Base-by-base conservation (phyloP, 2,113 vertebrate species). In the Pipra filicauda region DNA sequence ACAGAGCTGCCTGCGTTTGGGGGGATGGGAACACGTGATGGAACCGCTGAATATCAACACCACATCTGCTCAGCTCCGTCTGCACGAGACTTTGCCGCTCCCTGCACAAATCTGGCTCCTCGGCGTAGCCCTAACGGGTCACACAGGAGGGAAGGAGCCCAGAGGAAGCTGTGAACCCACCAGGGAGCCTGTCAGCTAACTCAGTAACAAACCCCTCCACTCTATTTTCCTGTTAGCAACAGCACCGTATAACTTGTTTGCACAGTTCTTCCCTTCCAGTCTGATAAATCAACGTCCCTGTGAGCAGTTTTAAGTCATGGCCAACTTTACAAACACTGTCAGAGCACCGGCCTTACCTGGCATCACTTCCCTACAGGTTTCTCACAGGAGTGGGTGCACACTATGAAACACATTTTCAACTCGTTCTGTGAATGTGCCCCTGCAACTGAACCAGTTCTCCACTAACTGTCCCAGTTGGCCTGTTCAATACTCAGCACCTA, bases 381-480 rank as follows among this genome's bases (percentile, higher is more conserved):
- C 64, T 71, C 43, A 66, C 18, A 58, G 18, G 46, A 35, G 30
- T 7, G 64, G 22, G 26, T 41, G 46, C 33, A 44, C 15, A 3
- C 58, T 37, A 3, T 31, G 58, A 73, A 86, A 58, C 58, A 12
- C 39, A n/a, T 74, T 86, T 89, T 62, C 51, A 70, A 62, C 69
- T 49, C 20, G n/a, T 28, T 48, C 55, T 33, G 39, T 0, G 0
- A 66, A 85, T 3, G 12, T 8, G n/a, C 5, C 57, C 48, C 52
- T 30, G 30, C 35, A 74, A 66, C 8, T 62, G 66, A 48, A 65
- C 39, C 20, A 49, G 43, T 15, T 70, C 81, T 77, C 62, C 69
- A 43, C 4, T 3, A 26, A 15, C n/a, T 43, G 51, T 87, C 77
- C 73, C 89, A 19, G 46, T 0, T 84, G 79, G 62, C 64, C 74